phyloP scores from a whole-genome alignment of 2,888 invertebrate species.

The Sphecodes monilicornis region DNA sequence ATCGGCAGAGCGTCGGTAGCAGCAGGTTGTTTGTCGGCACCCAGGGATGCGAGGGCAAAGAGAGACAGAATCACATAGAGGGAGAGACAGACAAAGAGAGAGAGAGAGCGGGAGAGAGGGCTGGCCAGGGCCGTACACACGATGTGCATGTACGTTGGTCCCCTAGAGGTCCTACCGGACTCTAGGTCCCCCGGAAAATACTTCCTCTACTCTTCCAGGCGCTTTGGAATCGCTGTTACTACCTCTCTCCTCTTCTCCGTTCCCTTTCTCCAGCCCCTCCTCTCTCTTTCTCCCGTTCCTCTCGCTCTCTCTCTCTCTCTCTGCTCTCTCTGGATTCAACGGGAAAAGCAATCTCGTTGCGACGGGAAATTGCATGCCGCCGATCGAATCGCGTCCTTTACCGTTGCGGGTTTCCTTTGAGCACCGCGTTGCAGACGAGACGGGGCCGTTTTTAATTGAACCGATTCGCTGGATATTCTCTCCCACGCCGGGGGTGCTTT shows the following conservation, averaged over 20 bases:
- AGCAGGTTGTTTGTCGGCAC: constrained; percentile 76
- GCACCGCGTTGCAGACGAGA: constrained; percentile 35
- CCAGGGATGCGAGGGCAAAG: constrained; percentile 7
- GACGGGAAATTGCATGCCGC: constrained; percentile 42
- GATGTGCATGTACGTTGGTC: constrained; percentile 9
- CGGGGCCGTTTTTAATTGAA: constrained; percentile 42
- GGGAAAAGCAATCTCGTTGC: constrained; percentile 44
- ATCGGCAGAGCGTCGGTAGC: constrained; percentile 65
- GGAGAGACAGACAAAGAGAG: not conserved
- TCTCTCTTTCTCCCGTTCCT: not conserved
- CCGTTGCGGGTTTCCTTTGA: constrained; percentile 45
- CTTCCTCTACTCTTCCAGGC: not conserved
- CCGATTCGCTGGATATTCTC: constrained; percentile 23
- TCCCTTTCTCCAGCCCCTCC: not conserved
- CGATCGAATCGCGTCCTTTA: constrained; percentile 53
- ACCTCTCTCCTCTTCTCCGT: not conserved
- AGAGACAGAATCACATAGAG: too few species aligned
- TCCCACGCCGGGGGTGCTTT: constrained; percentile 17
- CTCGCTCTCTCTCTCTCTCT: not conserved
- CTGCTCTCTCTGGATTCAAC: not conserved
- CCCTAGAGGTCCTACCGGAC: constrained; percentile 21
- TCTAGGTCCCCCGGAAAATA: constrained; percentile 12
- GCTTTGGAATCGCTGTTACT: not conserved
- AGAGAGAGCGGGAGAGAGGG: not conserved
- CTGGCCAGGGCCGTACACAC: constrained; percentile 55